A percentile compares a stretch with the other conserved stretches of the same genome.
Conservation (phyloP, 2,888 invertebrate species). For the Drosophila paracracens region DNA sequence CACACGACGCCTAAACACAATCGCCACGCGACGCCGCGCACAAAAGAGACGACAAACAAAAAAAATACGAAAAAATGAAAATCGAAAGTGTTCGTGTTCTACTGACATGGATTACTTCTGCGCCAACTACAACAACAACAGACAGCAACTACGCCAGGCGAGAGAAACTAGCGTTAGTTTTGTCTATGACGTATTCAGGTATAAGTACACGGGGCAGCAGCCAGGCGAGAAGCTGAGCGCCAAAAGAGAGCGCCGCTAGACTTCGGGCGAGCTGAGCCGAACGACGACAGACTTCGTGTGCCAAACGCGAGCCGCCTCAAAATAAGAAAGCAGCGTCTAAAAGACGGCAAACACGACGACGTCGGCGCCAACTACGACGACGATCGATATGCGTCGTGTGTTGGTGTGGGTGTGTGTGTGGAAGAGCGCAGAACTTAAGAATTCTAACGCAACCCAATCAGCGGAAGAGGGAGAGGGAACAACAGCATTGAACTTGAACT, state of each 20-base stretch:
- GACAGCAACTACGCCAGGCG: conserved; percentile 35
- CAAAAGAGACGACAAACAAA: conserved; percentile 31
- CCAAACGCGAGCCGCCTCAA: conserved; percentile 29
- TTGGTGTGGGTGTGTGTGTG: conserved; percentile 45
- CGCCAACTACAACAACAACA: conserved; percentile 40
- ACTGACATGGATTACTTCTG: conserved; percentile 83
- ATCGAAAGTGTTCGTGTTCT: conserved; percentile 84
- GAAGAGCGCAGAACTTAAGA: conserved; percentile 41
- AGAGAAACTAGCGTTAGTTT: conserved; percentile 78
- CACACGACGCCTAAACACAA: conserved; percentile 31
- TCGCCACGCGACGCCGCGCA: conserved; percentile 70
- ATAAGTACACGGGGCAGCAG: conserved; percentile 9
- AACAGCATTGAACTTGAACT: conserved; percentile 84
- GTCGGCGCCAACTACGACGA: conserved; percentile 24
- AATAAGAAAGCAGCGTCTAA: conserved; percentile 76
- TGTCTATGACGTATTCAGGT: conserved; percentile 64
- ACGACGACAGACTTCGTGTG: conserved; percentile 27
- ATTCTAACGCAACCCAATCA: conserved; percentile 63
- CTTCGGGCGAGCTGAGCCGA: conserved; percentile 19
- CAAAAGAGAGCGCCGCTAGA: conserved; percentile 35
- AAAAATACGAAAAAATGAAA: conserved; percentile 51
- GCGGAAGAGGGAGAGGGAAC: conserved; percentile 22
- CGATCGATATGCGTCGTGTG: conserved; percentile 62
- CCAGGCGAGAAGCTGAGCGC: conserved; percentile 22
- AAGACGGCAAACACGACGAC: conserved; percentile 21